Evolutionary conservation across 2,113 vertebrate species (phyloP), one percentile per base, ranked within the genome.

Genomic region (Osmerus eperlanus): DNA sequence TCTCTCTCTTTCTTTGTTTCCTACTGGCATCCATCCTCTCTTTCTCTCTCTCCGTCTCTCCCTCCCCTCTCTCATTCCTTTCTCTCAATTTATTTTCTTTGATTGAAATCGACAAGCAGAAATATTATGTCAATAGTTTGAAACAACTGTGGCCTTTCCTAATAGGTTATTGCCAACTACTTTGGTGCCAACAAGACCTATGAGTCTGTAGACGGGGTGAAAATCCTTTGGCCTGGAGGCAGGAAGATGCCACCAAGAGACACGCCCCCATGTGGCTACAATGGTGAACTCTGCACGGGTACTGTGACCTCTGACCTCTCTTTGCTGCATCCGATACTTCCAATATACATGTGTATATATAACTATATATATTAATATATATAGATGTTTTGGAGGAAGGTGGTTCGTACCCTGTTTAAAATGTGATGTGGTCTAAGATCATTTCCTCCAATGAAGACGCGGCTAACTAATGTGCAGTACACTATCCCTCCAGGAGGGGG

Each of bases 401-500:
- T 47, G 9, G 41, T 47, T 47, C 9, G 41, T 47, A 12, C 7
- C 41, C 41, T 11, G 41, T 47, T 12, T 12, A 7, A 47, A 47
- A 47, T 47, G 41, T 47, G 41, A 47, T 47, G 41, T 47, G 41
- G 41, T 47, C 9, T 47, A 47, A 47, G 9, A 47, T 47, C 9
- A 47, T 47, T 1, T 47, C 41, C 7, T 47, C 7, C 41, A 47
- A 47, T 47, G 41, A 47, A 47, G 9, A 47, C 32, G 12, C 12
- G 41, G 9, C 7, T 11, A 47, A 64, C 28, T 3, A 18, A 16
- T 18, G 28, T 64, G 62, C 16, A 41, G 62, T 36, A 7, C 15
- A 9, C 0, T 32, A 58, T 55, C 52, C 51, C 1, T 70, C 82
- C 89, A 90, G 81, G 61, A 87, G 90, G 85, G 82, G 88, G 84